Evolutionary conservation across 2,888 invertebrate species (phyloP).

Genomic region (Cerastis leucographa): DNA sequence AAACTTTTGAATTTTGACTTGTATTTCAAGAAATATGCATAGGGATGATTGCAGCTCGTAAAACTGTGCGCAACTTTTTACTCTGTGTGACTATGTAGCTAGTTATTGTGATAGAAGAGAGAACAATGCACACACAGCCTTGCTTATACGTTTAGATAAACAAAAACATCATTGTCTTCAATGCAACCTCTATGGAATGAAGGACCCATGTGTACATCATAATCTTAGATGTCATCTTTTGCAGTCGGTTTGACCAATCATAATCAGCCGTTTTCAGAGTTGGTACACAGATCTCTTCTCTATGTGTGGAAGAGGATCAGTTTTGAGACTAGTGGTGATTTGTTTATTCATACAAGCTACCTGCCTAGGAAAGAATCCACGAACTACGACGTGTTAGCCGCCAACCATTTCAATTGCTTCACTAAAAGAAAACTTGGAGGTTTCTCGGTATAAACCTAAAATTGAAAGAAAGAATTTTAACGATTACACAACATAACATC

Average conservation of each 20-base stretch:
- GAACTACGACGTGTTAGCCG: not conserved
- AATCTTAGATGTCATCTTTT: not conserved
- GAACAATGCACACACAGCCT: not conserved
- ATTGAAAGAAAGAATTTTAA: too few relatives aligned
- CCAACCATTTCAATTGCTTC: not conserved
- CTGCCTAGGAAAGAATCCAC: not conserved
- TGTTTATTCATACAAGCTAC: not conserved
- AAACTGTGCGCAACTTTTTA: not conserved
- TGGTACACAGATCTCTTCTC: not conserved
- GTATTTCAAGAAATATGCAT: slow-evolving; percentile 5
- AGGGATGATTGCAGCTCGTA: not conserved
- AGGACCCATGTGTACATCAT: not conserved
- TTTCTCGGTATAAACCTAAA: too few relatives aligned
- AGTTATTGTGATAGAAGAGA: not conserved
- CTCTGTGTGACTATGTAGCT: not conserved
- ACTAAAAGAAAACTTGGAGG: too few relatives aligned
- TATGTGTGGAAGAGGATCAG: not conserved
- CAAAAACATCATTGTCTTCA: not conserved
- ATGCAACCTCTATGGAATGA: not conserved
- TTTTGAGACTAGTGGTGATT: not conserved
- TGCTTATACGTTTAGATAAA: not conserved
- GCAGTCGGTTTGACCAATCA: not conserved
- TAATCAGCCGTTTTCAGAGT: not conserved
- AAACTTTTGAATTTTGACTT: too few relatives aligned
- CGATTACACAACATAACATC: too few relatives aligned